Evolutionary conservation across 2,888 invertebrate genomes (phyloP), one percentile per base, ranked within the genome.

Genomic region (Leucozona laternaria): DNA sequence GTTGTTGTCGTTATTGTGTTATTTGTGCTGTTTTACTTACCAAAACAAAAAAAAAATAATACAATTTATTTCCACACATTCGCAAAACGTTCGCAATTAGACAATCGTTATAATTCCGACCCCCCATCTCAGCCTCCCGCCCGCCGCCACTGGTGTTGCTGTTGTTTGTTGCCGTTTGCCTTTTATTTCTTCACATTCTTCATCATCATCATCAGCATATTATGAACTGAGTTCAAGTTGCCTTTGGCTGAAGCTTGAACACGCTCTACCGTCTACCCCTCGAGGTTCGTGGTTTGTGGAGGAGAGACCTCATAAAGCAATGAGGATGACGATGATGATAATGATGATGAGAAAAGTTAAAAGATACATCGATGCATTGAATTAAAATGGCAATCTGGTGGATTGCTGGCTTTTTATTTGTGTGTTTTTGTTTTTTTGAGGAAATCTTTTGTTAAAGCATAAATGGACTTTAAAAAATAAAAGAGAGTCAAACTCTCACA

Each of bases 61-160:
- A 86, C 82, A 86, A 79, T 86, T 86, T 86, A 78, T 82, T 79
- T 82, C 86, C 71, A 78, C 78, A 78, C 81, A 81, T 78, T 86
- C 73, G 82, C 86, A 86, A 86, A 86, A 78, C 86, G 78, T 66
- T 86, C 82, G 86, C 82, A 86, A 86, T 86, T 86, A 86, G 86
- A 86, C 86, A 86, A 86, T 86, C 86, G 82, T 82, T 82, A 82
- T 86, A 86, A 79, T 86, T 86, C 70, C 72, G 28, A 64, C 62
- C 37, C 34, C 50, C 22, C 72, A 60, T 50, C 45, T 15, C 57
- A 31, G 15, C 31, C 55, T 20, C 40, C 43, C 68, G 50, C 68
- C 68, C 7, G 4, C 53, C 53, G 2, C 6, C 45, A 31, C 11
- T 68, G 68, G 57, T 57, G 71, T 45, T 57, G 71, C 57, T 57